Percentiles rank a stretch among this genome's conserved stretches.
These are phyloP conservation scores for Ursus arctos DNA, from an alignment of 2,113 vertebrate species.

Conservation along the genomic window DNA sequence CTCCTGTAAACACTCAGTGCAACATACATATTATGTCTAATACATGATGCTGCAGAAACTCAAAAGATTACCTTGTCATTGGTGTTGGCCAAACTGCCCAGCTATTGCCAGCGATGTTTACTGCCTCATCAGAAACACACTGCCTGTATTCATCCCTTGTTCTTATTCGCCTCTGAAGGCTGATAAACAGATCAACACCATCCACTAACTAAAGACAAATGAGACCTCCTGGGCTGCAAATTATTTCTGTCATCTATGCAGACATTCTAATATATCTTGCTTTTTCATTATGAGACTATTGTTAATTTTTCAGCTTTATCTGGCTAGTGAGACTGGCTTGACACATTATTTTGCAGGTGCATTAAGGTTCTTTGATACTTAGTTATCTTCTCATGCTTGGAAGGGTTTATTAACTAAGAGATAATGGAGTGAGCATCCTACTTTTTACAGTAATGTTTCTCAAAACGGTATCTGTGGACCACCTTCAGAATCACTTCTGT, in stretches of 20 bases:
- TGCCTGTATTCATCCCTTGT: conserved; percentile 38
- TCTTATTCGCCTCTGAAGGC: background rate
- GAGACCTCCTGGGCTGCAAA: background rate
- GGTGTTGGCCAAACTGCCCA: conserved; percentile 54
- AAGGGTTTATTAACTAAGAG: conserved; percentile 44
- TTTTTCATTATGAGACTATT: conserved; percentile 36
- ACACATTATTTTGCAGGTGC: conserved; percentile 24
- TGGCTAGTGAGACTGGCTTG: background rate
- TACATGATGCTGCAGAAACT: conserved; percentile 49
- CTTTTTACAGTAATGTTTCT: conserved; percentile 18
- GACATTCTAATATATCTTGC: conserved; percentile 1
- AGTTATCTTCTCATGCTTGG: conserved; percentile 39
- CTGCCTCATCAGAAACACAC: conserved; percentile 57
- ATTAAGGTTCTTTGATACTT: conserved; percentile 43
- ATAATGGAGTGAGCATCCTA: background rate
- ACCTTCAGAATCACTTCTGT: background rate
- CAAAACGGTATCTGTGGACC: background rate
- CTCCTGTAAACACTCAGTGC: conserved; percentile 67
- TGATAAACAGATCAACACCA: conserved; percentile 72
- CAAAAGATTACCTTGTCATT: conserved; percentile 63
- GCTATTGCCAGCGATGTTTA: conserved; percentile 60
- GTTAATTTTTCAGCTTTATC: conserved; percentile 52
- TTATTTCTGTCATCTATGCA: background rate
- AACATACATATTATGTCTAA: conserved; percentile 55
- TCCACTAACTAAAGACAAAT: conserved; percentile 51